phyloP scores from a whole-genome alignment of 1,140 invertebrate genomes.

The Eueides isabella region DNA sequence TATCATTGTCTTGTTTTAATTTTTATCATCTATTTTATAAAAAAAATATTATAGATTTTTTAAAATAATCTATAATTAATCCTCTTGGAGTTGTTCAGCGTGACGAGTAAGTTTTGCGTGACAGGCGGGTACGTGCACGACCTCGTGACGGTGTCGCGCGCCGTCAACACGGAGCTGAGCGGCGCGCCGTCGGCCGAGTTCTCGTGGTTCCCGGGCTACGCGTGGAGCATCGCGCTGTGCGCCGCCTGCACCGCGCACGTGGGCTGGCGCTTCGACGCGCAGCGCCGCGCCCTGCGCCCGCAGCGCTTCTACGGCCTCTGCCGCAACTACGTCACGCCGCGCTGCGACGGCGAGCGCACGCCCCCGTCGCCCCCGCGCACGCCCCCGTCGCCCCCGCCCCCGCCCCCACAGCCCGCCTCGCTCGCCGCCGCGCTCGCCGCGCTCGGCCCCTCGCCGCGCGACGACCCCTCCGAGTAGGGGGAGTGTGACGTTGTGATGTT shows the following conservation, averaged over 20 bases:
- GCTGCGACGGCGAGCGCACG: slow-evolving; percentile 38
- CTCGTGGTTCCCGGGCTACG: slow-evolving; percentile 93
- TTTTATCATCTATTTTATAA: too few species aligned
- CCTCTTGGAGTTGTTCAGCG: too few species aligned
- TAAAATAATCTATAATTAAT: too few species aligned
- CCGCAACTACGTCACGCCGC: slow-evolving; percentile 66
- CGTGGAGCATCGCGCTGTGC: slow-evolving; percentile 89
- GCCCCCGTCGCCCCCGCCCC: slow-evolving; percentile 9
- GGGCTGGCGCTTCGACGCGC: slow-evolving; percentile 82
- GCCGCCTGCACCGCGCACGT: slow-evolving; percentile 85
- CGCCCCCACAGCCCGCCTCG: slow-evolving; percentile 15
- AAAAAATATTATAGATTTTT: too few species aligned
- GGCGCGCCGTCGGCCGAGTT: slow-evolving; percentile 85
- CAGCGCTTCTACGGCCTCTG: slow-evolving; percentile 66
- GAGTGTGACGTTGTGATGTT: too few species aligned
- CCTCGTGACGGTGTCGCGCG: slow-evolving; percentile 87
- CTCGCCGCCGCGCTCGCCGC: slow-evolving; percentile 41
- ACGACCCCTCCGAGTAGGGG: not conserved
- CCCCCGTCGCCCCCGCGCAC: not conserved
- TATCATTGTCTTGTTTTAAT: too few species aligned
- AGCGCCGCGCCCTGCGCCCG: slow-evolving; percentile 55
- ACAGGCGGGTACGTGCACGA: slow-evolving; percentile 90
- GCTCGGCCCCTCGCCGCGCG: slow-evolving; percentile 36
- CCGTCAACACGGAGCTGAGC: slow-evolving; percentile 80
- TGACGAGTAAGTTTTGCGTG: too few species aligned